These are phyloP conservation scores for Ariopsis seemanni DNA, from an alignment of 2,113 vertebrate genomes.

Conservation along the genomic window DNA sequence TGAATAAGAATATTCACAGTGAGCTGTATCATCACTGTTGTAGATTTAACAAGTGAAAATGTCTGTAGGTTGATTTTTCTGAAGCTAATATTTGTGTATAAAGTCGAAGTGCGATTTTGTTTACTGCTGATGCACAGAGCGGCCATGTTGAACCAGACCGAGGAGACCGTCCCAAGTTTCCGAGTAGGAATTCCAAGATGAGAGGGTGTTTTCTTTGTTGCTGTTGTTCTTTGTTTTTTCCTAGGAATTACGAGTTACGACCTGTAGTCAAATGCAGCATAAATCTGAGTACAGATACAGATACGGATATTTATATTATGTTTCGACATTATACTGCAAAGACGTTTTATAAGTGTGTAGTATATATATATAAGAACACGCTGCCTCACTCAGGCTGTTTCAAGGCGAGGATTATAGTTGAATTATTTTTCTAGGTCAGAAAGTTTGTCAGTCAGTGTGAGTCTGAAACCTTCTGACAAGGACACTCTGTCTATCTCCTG, in stretches of 20 bases:
- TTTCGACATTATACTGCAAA: background rate
- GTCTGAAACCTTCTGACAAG: background rate
- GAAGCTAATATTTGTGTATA: background rate
- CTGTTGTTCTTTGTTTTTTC: background rate
- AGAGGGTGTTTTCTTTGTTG: background rate
- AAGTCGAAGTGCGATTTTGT: background rate
- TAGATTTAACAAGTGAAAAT: no score
- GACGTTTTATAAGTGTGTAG: background rate
- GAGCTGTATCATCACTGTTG: no score
- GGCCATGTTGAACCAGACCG: background rate
- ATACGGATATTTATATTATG: background rate
- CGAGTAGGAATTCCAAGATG: no score
- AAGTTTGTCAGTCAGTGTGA: background rate
- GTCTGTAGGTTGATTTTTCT: background rate
- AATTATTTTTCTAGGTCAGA: background rate
- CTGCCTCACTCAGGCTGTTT: background rate
- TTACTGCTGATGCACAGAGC: background rate
- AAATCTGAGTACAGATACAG: background rate
- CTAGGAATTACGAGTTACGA: background rate
- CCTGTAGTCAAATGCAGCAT: background rate
- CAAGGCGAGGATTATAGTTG: background rate
- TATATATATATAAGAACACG: background rate
- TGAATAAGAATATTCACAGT: no score
- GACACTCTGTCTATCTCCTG: background rate
- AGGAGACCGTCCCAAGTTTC: background rate